Evolutionary conservation across 2,113 vertebrate species (phyloP), one percentile per base, ranked within the genome.

Genomic region (Cheilinus undulatus): DNA sequence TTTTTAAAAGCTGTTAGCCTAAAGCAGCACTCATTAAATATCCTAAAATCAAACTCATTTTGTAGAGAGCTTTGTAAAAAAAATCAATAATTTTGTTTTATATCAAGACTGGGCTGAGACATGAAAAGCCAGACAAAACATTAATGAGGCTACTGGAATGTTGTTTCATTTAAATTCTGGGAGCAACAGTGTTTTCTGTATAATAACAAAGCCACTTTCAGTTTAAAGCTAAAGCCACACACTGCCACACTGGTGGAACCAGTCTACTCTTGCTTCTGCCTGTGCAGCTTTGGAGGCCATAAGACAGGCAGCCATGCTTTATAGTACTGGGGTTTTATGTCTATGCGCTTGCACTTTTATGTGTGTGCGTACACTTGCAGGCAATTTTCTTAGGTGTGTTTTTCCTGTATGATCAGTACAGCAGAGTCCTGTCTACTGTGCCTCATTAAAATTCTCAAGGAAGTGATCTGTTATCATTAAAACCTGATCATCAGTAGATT

Each of bases 201-300:
- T 15, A 26, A 14, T 15, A 26, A 30, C 43, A n/a, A 15, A 28
- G 2, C 8, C 52, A 50, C 62, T 64, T 28, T 66, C 9, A 23
- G 69, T 62, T 54, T 64, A 32, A 2, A 53, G 43, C 19, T 26
- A 50, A 53, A 72, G 30, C 53, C 63, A 49, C 26, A 59, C 9
- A 62, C 34, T 69, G 69, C 52, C 45, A 3, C 48, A 85, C 74
- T 51, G 19, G 84, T 77, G 72, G 20, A 88, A 89, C 86, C 82
- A 83, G 84, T 89, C 70, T 90, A 78, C 42, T 12, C 42, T 45
- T 9, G 42, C 19, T 71, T 81, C 85, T 40, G 14, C 5, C 65
- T 23, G 5, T 12, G 19, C 26, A 69, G 53, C n/a, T n/a, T n/a
- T n/a, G n/a, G n/a, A n/a, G n/a, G n/a, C n/a, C n/a, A n/a, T n/a